Base-by-base conservation (phyloP, 1,140 invertebrate species). In the Drosophila kanapiae region DNA sequence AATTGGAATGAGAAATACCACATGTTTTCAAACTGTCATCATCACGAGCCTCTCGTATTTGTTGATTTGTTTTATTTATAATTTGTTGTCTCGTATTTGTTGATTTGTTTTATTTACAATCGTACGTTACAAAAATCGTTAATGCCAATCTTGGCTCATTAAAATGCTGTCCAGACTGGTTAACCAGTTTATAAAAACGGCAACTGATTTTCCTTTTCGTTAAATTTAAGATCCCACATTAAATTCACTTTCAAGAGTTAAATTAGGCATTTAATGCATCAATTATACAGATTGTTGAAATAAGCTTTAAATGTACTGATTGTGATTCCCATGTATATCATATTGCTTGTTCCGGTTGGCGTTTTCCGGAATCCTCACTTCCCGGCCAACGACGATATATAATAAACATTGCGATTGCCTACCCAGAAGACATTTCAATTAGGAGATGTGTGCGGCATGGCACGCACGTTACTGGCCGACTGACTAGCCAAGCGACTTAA, bases 391-490 rank as follows among this genome's bases (percentile, higher is more conserved):
- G 23, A n/a, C 33, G 33, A 23, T 57, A 47, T 54, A 48, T 31
- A 31, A 31, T 16, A 69, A 33, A 6, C 27, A 69, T 31, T 71
- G 48, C 10, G 48, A 40, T 38, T 59, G 70, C 23, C 37, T 74
- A 72, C 71, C 35, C 33, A 27, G 18, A 35, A 63, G 18, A 75
- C 58, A 75, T 75, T 40, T 56, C 35, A 75, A 63, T 75, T 29
- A 47, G 35, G 27, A 47, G 23, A 58, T 69, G 51, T 42, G 35
- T 29, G 45, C 40, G 35, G 63, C 38, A 42, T 57, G 69, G 51
- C 69, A 75, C 71, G 71, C 71, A 75, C 69, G 33, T 35, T 62
- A 10, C 29, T 43, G 13, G 10, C 51, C 53, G 45, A 40, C 68
- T 60, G 45, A 40, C 68, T 60, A 60, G 70, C 23, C 43, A 29